phyloP scores from a whole-genome alignment of 2,888 invertebrate species.

The Caenorhabditis imperialis region DNA sequence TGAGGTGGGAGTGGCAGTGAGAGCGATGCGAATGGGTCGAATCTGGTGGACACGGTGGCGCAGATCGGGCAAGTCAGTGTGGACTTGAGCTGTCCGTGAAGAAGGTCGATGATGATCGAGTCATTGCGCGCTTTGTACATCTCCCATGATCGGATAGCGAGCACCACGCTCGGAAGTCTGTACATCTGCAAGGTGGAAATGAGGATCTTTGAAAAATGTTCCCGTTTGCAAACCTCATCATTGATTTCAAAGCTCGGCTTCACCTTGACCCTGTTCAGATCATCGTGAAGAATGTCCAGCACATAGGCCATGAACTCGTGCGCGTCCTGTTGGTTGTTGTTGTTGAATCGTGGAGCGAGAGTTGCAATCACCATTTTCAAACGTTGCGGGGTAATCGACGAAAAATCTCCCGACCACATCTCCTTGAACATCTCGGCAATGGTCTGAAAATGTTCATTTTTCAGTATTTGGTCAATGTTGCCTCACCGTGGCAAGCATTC shows the following conservation, averaged over 20 bases:
- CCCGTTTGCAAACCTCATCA: too few species aligned
- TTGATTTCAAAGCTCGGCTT: constrained; percentile 82
- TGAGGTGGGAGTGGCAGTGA: constrained; percentile 81
- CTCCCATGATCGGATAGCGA: constrained; percentile 81
- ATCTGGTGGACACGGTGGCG: constrained; percentile 81
- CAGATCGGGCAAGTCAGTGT: constrained; percentile 82
- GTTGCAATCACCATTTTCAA: constrained; percentile 81
- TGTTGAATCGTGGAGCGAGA: constrained; percentile 82
- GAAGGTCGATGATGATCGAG: constrained; percentile 82
- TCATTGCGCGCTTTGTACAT: constrained; percentile 82
- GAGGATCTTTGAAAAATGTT: too few species aligned
- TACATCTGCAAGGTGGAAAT: too few species aligned
- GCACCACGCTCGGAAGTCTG: constrained; percentile 65
- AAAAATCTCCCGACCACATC: constrained; percentile 81
- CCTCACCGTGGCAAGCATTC: constrained; percentile 54
- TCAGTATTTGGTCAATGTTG: too few species aligned
- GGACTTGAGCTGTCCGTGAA: constrained; percentile 82
- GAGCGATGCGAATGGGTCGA: constrained; percentile 83
- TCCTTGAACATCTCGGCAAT: constrained; percentile 81
- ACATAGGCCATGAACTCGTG: constrained; percentile 82
- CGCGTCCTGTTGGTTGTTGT: constrained; percentile 82
- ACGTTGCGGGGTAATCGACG: constrained; percentile 80
- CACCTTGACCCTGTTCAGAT: constrained; percentile 81
- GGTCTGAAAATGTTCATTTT: constrained; percentile 68
- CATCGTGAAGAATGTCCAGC: constrained; percentile 82